Evolutionary conservation across 64 coral and sea anemone species (phyloP).

Genomic region (Trachythela sp.): DNA sequence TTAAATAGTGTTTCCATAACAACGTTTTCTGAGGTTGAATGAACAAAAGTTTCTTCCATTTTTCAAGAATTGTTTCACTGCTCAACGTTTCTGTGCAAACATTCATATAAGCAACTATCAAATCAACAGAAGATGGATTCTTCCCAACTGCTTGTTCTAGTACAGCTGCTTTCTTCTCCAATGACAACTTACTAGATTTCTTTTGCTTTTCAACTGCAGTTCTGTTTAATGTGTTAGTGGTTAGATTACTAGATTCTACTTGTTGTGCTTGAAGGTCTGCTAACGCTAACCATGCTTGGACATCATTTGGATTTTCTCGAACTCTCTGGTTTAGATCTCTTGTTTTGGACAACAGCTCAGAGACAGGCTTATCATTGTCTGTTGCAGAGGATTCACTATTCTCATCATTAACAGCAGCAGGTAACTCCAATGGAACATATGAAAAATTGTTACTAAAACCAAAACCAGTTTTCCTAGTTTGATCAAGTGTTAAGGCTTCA

Average conservation of each 20-base stretch:
- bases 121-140: constrained; percentile 69
- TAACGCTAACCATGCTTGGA: constrained; percentile 63
- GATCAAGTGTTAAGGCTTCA: constrained; percentile 4
- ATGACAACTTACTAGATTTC: constrained; percentile 42
- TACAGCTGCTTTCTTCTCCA: constrained; percentile 82
- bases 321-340: constrained; percentile 67
- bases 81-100: constrained; percentile 60
- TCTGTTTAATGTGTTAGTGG: constrained; percentile 50
- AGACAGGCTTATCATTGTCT: constrained; percentile 12
- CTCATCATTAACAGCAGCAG: constrained; percentile 11
- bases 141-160: constrained; percentile 82
- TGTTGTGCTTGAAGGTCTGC: constrained; percentile 65
- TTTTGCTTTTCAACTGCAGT: constrained; percentile 61
- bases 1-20: constrained; percentile 73
- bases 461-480: neutral
- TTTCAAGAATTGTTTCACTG: constrained; percentile 56
- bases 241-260: constrained; percentile 40
- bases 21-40: constrained; percentile 61
- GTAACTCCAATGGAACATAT: constrained; percentile 67
- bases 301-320: constrained; percentile 66
- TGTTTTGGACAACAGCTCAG: constrained; percentile 33
- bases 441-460: constrained; percentile 51
- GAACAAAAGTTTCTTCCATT: constrained; percentile 84
- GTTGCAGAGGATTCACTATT: neutral
- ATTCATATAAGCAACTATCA: constrained; percentile 61